These are phyloP conservation scores for Diacarnus erythraeanus DNA, from an alignment of 37 sponge, comb jelly and placozoan genomes.

Conservation along the genomic window DNA sequence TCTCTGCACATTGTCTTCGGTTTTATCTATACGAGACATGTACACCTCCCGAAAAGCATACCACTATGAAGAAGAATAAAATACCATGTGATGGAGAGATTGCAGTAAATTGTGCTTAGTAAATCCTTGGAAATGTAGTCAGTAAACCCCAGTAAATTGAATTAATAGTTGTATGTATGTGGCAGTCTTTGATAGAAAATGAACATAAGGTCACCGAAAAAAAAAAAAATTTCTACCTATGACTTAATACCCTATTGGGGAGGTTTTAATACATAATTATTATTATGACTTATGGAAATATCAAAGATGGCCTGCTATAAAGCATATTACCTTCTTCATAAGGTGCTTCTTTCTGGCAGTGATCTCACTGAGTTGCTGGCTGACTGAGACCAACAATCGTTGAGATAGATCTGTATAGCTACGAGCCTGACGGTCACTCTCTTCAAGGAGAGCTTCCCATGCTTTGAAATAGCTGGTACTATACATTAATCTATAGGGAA, in stretches of 20 bases:
- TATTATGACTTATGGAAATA: neutral
- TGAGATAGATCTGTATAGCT: constrained; percentile 21
- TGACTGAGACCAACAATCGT: constrained; percentile 1
- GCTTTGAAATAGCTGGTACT: constrained; percentile 37
- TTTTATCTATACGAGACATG: constrained; percentile 58
- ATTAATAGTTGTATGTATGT: too few species aligned
- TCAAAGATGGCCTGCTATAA: too few species aligned
- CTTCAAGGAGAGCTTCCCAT: constrained; percentile 46
- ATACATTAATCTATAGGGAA: constrained; percentile 14
- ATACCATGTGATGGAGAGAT: too few species aligned
- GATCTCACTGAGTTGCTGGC: constrained; percentile 31
- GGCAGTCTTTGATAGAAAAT: too few species aligned
- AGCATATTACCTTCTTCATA: constrained; percentile 48
- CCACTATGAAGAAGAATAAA: too few species aligned
- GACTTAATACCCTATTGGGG: too few species aligned
- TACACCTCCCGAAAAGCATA: constrained; percentile 42
- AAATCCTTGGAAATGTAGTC: too few species aligned
- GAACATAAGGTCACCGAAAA: too few species aligned
- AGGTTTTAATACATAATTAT: too few species aligned
- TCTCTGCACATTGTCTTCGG: constrained; percentile 53
- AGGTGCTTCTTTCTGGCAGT: constrained; percentile 49
- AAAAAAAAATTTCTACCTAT: too few species aligned
- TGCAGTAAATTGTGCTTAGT: too few species aligned
- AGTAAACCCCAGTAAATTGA: too few species aligned
- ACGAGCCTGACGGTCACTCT: constrained; percentile 50